Evolutionary conservation across 1,140 invertebrate genomes (phyloP), one percentile per base, ranked within the genome.

Genomic region (Cydia splendana): DNA sequence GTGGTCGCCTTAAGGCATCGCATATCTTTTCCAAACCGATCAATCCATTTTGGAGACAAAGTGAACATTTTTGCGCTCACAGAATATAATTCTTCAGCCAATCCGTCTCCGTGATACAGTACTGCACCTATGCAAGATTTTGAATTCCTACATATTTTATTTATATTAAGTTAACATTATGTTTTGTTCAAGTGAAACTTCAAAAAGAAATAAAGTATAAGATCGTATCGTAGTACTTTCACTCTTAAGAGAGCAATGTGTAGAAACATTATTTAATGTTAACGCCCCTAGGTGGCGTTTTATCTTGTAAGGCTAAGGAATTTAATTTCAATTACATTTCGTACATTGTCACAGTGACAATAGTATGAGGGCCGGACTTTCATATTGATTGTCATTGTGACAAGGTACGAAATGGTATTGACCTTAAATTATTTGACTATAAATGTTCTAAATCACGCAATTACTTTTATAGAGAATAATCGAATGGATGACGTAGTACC

Each of bases 191-290:
- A 38, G 67, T 38, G 67, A 71, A 71, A 71, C 67, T 71, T 38
- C 15, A 71, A 71, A 71, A 71, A 71, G 67, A 71, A 71, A 71
- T 71, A 71, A 71, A 71, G 15, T 34, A 71, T 18, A 18, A 18
- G 67, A 71, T 71, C n/a, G 67, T 71, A 71, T 38, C 67, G 34
- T 18, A 12, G 38, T 45, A 71, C 67, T 71, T 71, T 71, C 67
- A 71, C 67, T 71, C 9, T 30, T 38, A 12, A 13, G 28, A 71
- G 30, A 9, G 34, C n/a, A 12, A 42, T 5, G 12, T 38, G 67
- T 62, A 62, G 1, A 62, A n/a, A 62, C 20, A 62, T n/a, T 62
- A 62, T n/a, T 62, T 62, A 62, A 62, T 20, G 57, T 20, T 10
- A 24, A 12, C 20, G 57, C 57, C 51, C 51, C 51, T 53, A 24